These are phyloP conservation scores for Pangasius djambal DNA, from an alignment of 2,797 vertebrate genomes.

Conservation along the genomic window DNA sequence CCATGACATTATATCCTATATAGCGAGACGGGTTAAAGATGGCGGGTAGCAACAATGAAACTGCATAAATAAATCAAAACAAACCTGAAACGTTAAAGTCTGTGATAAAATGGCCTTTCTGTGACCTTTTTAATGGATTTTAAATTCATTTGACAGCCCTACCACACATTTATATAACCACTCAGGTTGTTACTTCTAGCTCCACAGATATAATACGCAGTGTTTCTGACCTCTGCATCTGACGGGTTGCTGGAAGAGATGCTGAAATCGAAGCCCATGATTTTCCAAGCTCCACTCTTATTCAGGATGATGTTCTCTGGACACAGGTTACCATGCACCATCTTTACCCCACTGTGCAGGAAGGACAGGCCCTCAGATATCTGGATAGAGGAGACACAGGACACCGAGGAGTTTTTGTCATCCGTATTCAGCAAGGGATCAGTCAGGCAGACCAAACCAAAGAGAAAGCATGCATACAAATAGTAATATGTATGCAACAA, in stretches of 20 bases:
- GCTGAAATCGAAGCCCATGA: constrained; percentile 98
- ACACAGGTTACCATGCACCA: constrained; percentile 96
- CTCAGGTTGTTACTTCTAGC: not conserved
- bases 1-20: not conserved
- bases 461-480: not conserved
- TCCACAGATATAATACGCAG: not conserved
- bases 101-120: not conserved
- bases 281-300: constrained; percentile 98
- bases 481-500: not conserved
- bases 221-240: constrained; percentile 84
- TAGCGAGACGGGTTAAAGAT: not conserved
- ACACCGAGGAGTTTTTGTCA: not conserved
- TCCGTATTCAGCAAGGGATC: not conserved
- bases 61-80: not conserved
- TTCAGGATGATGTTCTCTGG: constrained; percentile 96
- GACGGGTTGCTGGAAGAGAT: constrained; percentile 91
- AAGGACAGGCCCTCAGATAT: constrained; percentile 96
- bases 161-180: not conserved
- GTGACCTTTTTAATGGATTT: not conserved
- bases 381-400: constrained; percentile 64
- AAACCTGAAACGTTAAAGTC: not conserved
- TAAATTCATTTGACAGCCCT: not conserved
- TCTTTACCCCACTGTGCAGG: constrained; percentile 96
- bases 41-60: not conserved
- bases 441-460: not conserved